Evolutionary conservation across 2,888 invertebrate genomes (phyloP), one percentile per base, ranked within the genome.

Genomic region (Apoda limacodes): DNA sequence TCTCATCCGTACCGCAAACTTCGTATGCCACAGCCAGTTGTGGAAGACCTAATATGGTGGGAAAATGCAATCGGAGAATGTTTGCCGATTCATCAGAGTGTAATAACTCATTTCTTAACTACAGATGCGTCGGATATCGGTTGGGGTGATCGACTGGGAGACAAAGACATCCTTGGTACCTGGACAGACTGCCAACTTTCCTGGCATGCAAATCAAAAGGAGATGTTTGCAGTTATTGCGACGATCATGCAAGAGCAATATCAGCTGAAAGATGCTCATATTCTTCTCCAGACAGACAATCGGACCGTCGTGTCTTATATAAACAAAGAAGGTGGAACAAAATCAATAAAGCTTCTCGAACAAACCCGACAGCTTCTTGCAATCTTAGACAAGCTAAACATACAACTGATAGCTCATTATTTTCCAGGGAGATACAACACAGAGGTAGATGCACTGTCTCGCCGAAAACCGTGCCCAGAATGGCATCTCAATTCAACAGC

Each of bases 251-350:
- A 11, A 2, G 25, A 34, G 12, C 15, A 23, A 3, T 9, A 13
- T 2, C 28, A 27, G 2, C 31, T 42, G 21, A 29, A 30, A 7
- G 24, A 32, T 19, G 27, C 39, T 1, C 30, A 45, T 7, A 25
- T 45, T 9, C 13, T 39, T 3, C 10, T 39, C n/a, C 34, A 37
- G 9, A 13, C 34, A 6, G 40, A 38, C 40, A 36, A 41, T 20
- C 32, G 32, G 1, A 32, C 32, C 7, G 32, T 36, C 1, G 29
- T 32, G 7, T 20, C 32, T 1, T 36, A 36, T 9, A 32, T 36
- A 5, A 26, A 39, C 25, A 50, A 48, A 19, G 45, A 49, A 20
- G 51, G 48, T 7, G 45, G 47, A 3, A 49, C 45, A 4, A 26
- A 28, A 11, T 43, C 43, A 21, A 23, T n/a, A n/a, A n/a, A n/a